A percentile compares a stretch with the other conserved stretches of the same genome.
Evolutionary conservation across 2,797 vertebrate genomes (phyloP).

Genomic region (Microtus obscurus): DNA sequence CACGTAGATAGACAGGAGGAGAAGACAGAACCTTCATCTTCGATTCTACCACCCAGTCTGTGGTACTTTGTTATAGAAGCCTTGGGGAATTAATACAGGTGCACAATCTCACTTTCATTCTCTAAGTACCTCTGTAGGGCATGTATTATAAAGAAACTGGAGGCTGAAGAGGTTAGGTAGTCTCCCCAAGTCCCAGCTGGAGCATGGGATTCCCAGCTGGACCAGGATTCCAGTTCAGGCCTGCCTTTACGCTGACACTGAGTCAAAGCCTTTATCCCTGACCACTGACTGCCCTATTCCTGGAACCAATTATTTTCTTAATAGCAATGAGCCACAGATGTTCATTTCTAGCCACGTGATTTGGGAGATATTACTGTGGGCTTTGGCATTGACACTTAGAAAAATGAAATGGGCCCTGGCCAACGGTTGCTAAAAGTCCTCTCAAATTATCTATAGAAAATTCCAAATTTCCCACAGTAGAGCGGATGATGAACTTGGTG

Average conservation of each 20-base stretch:
- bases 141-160: background rate
- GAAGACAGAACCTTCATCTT: background rate
- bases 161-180: background rate
- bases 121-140: background rate
- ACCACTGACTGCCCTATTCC: background rate
- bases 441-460: slow-evolving; percentile 14
- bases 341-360: background rate
- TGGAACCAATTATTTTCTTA: background rate
- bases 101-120: background rate
- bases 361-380: background rate
- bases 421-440: background rate
- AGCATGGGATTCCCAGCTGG: background rate
- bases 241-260: background rate
- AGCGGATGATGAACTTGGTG: background rate
- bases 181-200: background rate
- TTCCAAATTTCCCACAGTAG: background rate
- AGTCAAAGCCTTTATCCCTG: background rate
- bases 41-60: background rate
- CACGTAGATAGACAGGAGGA: background rate
- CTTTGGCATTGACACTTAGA: background rate
- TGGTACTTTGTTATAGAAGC: background rate
- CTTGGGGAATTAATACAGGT: background rate
- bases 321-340: background rate
- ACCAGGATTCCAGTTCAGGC: background rate
- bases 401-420: background rate